phyloP scores from a whole-genome alignment of 2,888 invertebrate genomes.

The Choreutis nemorana region DNA sequence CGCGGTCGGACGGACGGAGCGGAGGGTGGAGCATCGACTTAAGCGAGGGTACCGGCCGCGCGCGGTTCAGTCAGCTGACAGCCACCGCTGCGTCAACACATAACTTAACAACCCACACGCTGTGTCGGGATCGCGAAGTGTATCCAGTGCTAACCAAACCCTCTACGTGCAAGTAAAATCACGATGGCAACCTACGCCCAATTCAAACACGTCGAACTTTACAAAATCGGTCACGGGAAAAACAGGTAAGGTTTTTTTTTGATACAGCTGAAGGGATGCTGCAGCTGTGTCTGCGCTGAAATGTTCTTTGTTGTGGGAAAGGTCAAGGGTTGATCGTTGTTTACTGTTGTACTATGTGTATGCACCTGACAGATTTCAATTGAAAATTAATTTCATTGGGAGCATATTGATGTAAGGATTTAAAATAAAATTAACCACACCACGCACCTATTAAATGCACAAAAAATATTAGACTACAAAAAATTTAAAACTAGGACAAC shows the following conservation, averaged over 20 bases:
- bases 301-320: slow-evolving; percentile 20
- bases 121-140: slow-evolving; percentile 31
- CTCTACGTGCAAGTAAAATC: slow-evolving; percentile 21
- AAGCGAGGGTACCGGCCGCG: slow-evolving; percentile 49
- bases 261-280: slow-evolving; percentile 28
- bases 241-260: slow-evolving; percentile 72
- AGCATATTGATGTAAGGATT: no score
- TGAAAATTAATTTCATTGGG: no score
- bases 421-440: no score
- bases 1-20: no score
- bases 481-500: background rate
- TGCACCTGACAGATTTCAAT: no score
- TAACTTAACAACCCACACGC: slow-evolving; percentile 15
- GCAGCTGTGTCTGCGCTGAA: slow-evolving; percentile 17
- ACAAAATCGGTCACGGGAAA: slow-evolving; percentile 93
- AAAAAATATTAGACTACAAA: no score
- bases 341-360: background rate
- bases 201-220: slow-evolving; percentile 92
- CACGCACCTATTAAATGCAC: no score
- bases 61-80: slow-evolving; percentile 65
- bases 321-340: slow-evolving; percentile 19
- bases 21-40: slow-evolving; percentile 60
- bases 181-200: slow-evolving; percentile 91
- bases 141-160: slow-evolving; percentile 19
- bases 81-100: slow-evolving; percentile 34